These are phyloP conservation scores for Aethes cnicana DNA, from an alignment of 2,888 invertebrate genomes.

Conservation along the genomic window DNA sequence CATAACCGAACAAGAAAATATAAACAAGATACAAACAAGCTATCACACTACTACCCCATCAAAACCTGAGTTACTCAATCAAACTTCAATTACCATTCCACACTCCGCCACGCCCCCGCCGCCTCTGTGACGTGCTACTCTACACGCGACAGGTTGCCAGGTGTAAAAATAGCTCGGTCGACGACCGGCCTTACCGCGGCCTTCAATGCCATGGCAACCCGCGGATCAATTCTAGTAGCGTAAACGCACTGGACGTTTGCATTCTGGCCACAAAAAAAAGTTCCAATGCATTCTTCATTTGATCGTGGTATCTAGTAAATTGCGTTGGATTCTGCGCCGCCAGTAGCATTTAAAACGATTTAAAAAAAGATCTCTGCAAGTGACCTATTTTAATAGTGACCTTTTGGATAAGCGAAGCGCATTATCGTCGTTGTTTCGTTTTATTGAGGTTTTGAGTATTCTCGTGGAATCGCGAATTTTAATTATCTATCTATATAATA, in stretches of 20 bases:
- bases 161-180: slow-evolving; percentile 76
- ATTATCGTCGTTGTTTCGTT: no score
- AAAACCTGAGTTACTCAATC: slow-evolving; percentile 22
- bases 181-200: slow-evolving; percentile 76
- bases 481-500: not conserved
- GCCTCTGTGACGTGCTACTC: slow-evolving; percentile 42
- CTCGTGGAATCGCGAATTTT: no score
- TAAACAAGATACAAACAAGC: not conserved
- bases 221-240: slow-evolving; percentile 28
- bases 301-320: slow-evolving; percentile 14
- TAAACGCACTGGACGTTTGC: slow-evolving; percentile 18
- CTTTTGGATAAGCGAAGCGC: not conserved
- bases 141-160: slow-evolving; percentile 44
- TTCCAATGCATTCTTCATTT: slow-evolving; percentile 14
- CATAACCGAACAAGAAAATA: not conserved
- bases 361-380: not conserved
- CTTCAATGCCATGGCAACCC: slow-evolving; percentile 59
- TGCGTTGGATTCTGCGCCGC: slow-evolving; percentile 4
- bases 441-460: no score
- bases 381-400: not conserved
- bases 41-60: slow-evolving; percentile 14
- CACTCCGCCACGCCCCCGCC: slow-evolving; percentile 42
- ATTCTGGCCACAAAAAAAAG: slow-evolving; percentile 8
- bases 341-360: slow-evolving; percentile 1
- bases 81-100: slow-evolving; percentile 30